Conservation (phyloP, 1,140 invertebrate species). For the Drosophila truncata region DNA sequence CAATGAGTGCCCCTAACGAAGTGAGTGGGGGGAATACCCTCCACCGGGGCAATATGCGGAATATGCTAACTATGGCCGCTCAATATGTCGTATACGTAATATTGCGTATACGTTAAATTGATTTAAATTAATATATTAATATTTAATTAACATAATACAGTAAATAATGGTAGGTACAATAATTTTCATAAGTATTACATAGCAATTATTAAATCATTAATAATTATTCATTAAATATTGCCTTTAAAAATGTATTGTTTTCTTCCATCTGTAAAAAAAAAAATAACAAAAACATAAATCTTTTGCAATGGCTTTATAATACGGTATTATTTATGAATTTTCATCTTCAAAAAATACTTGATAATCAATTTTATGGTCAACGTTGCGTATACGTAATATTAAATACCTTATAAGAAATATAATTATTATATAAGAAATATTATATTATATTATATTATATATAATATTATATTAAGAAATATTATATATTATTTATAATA, state of each 20-base stretch:
- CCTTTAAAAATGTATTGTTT: background rate
- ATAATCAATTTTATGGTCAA: background rate
- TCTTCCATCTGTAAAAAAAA: background rate
- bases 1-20: constrained; percentile 5
- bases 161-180: background rate
- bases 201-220: background rate
- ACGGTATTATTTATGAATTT: background rate
- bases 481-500: too few relatives aligned
- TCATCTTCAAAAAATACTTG: background rate
- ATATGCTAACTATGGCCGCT: background rate
- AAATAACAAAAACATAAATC: background rate
- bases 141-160: too few relatives aligned
- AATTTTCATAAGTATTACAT: background rate
- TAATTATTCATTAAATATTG: background rate
- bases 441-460: too few relatives aligned
- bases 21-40: constrained; percentile 8
- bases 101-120: background rate
- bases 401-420: background rate
- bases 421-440: background rate
- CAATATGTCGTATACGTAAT: constrained; percentile 22
- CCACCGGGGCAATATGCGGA: background rate
- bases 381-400: background rate
- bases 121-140: background rate
- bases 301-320: background rate
- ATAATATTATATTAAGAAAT: too few relatives aligned